phyloP scores from a whole-genome alignment of 2,797 vertebrate genomes.

The Brachyalestes nurse region DNA sequence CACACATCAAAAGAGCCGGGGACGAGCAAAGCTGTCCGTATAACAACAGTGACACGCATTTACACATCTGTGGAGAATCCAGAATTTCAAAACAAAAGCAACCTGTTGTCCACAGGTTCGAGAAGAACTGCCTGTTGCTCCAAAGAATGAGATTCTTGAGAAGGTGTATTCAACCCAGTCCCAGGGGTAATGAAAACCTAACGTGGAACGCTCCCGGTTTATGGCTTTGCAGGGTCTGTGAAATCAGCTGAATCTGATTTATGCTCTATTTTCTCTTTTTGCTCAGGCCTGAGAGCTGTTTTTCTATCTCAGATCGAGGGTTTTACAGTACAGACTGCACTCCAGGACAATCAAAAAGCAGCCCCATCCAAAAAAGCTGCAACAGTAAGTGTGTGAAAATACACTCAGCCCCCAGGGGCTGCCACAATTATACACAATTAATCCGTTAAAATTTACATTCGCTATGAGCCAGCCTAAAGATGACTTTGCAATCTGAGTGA shows the following conservation, averaged over 20 bases:
- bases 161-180: not conserved
- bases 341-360: not conserved
- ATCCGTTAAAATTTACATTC: too few species aligned
- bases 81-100: conserved; percentile 8
- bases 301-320: not conserved
- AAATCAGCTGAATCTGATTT: not conserved
- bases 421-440: not conserved
- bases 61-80: not conserved
- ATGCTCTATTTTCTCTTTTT: not conserved
- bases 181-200: not conserved
- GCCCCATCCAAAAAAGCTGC: not conserved
- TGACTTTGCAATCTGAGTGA: too few species aligned
- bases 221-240: not conserved
- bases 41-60: not conserved
- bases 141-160: not conserved
- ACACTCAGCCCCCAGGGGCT: too few species aligned
- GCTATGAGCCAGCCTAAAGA: too few species aligned
- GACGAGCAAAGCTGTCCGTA: not conserved
- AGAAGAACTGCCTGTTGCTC: not conserved
- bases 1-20: not conserved
- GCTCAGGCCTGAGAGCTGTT: not conserved
- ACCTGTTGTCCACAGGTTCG: not conserved
- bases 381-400: not conserved
- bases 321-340: not conserved
- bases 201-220: not conserved